Conservation (phyloP, 2,888 invertebrate genomes). For the Phlogophora meticulosa region DNA sequence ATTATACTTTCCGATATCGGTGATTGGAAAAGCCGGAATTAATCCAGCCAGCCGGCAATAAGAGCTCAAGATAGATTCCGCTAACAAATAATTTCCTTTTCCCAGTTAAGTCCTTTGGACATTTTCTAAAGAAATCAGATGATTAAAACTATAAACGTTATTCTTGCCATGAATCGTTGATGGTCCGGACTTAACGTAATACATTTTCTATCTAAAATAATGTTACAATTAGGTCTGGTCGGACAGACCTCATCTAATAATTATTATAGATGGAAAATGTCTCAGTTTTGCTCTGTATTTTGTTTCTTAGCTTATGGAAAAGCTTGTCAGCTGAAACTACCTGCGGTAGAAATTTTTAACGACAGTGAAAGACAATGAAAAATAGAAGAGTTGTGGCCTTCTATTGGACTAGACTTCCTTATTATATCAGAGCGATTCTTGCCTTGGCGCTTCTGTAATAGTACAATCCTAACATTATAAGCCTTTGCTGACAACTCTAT, state of each 20-base stretch:
- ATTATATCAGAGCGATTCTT: not conserved
- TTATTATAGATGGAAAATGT: not conserved
- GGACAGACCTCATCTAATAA: not conserved
- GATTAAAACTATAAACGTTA: too few relatives aligned
- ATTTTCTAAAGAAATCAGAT: too few relatives aligned
- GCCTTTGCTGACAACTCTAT: not conserved
- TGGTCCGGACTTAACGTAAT: too few relatives aligned
- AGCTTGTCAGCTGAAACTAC: not conserved
- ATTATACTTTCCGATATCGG: conserved; percentile 5
- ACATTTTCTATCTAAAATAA: too few relatives aligned
- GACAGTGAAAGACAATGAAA: conserved; percentile 7
- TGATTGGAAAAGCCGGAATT: conserved; percentile 7
- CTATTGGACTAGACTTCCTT: not conserved
- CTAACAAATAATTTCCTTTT: conserved; percentile 3
- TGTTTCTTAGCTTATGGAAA: conserved; percentile 9
- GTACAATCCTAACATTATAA: conserved; percentile 9
- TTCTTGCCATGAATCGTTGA: not conserved
- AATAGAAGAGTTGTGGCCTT: conserved; percentile 2
- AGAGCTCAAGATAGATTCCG: not conserved
- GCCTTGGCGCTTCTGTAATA: conserved; percentile 9
- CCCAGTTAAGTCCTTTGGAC: not conserved
- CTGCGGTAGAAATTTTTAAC: conserved; percentile 8
- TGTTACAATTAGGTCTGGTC: too few relatives aligned
- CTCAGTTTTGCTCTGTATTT: not conserved
- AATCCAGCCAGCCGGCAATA: not conserved